Base-by-base conservation (phyloP, 2,888 invertebrate genomes). In the Celastrina argiolus region DNA sequence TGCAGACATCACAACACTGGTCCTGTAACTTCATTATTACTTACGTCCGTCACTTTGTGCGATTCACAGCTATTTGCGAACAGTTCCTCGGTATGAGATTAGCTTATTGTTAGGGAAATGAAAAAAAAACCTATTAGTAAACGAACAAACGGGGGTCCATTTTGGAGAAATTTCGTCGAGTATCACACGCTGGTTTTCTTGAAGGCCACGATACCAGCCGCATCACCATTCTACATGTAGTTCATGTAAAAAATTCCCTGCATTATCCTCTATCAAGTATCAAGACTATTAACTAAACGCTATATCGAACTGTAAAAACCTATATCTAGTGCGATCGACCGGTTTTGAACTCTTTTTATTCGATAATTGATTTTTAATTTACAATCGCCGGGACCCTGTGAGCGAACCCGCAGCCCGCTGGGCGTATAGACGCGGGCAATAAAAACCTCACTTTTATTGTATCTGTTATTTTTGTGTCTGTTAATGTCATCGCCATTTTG, bases 331-430 rank as follows among this genome's bases (percentile, higher is more conserved):
- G 45, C 45, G 45, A 51, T 51, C 36, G 36, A 61, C 61, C 61
- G 61, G 61, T 61, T 39, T 10, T 71, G 68, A 65, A 65, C 68
- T 68, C 59, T 71, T 71, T 75, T 76, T 72, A 74, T 74, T 73
- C 56, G 70, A 74, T 78, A 78, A 78, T 79, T 78, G 77, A 74
- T 76, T 76, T 75, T 75, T 77, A 78, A 77, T 77, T 61, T 61
- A 61, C 61, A 39, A 39, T 22, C 36, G 59, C 1, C 16, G 45
- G 45, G 18, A 31, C 36, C 36, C 12, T 0, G 36, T 36, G 51
- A 22, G 22, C 18, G 10, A 51, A 14, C 26, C 51, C 51, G 12
- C 51, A 22, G 12, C 51, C 12, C 22, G 22, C 31, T 31, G 31
- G 7, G 59, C 34, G 2, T 59, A 12, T 59, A 59, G 22, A 36